Evolutionary conservation across 2,888 invertebrate genomes (phyloP).

Genomic region (Trichogramma evanescens): DNA sequence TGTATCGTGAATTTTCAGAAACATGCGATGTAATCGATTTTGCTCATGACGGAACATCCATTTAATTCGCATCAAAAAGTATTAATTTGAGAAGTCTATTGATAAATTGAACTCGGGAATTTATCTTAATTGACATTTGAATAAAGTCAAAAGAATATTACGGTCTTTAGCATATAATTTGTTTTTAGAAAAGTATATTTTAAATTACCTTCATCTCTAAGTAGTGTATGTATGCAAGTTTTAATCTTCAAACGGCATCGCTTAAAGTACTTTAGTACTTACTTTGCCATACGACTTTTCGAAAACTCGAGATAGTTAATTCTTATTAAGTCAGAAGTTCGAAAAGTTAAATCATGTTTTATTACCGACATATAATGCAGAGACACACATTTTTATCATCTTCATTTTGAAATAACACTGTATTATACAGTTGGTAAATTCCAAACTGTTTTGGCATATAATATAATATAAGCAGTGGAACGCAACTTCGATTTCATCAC

Average conservation of each 20-base stretch:
- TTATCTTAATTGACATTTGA: too few relatives aligned
- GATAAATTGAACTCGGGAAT: too few relatives aligned
- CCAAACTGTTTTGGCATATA: too few relatives aligned
- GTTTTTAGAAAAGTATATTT: constrained; percentile 6
- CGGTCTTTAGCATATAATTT: constrained; percentile 10
- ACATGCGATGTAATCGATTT: too few relatives aligned
- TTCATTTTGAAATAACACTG: constrained; percentile 1
- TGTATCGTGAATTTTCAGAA: too few relatives aligned
- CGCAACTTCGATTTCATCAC: too few relatives aligned
- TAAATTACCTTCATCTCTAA: constrained; percentile 8
- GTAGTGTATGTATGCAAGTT: constrained; percentile 6
- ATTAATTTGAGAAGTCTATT: too few relatives aligned
- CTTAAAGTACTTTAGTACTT: constrained; percentile 17
- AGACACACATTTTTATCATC: constrained; percentile 9
- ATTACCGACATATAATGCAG: constrained; percentile 15
- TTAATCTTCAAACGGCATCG: constrained; percentile 11
- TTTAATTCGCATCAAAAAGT: too few relatives aligned
- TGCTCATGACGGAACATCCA: too few relatives aligned
- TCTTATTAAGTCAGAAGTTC: constrained; percentile 21
- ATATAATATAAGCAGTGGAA: too few relatives aligned
- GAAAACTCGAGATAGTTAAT: constrained; percentile 20
- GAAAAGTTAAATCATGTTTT: constrained; percentile 20
- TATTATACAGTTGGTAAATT: constrained; percentile 2
- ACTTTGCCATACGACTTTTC: constrained; percentile 10
- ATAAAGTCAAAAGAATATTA: too few relatives aligned